Conservation (phyloP, 2,888 invertebrate species). For the Helicoverpa assulta region DNA sequence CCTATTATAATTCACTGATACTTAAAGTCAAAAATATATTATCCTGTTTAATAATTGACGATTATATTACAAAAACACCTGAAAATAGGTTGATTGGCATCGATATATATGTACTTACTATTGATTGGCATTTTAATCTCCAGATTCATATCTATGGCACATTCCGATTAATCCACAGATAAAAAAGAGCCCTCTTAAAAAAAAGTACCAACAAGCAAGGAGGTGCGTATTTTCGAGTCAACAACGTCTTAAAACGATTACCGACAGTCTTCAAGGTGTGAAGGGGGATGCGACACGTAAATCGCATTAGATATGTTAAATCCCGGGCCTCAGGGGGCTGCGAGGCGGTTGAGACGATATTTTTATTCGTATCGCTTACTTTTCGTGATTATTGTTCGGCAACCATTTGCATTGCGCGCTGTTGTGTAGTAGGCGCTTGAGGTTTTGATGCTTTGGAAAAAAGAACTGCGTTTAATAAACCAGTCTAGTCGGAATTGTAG, state of each 20-base stretch:
- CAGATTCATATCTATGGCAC: constrained; percentile 13
- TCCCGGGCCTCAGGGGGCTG: constrained; percentile 78
- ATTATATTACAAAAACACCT: not conserved
- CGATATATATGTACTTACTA: no score
- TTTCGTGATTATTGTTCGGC: constrained; percentile 87
- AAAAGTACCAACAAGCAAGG: constrained; percentile 67
- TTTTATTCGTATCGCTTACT: constrained; percentile 90
- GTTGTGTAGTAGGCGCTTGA: constrained; percentile 40
- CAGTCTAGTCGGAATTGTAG: no score
- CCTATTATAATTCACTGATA: not conserved
- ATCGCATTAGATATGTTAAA: constrained; percentile 90
- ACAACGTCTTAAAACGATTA: constrained; percentile 89
- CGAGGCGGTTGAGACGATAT: constrained; percentile 80
- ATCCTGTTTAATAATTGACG: not conserved
- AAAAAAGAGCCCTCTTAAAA: constrained; percentile 65
- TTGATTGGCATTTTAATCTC: no score
- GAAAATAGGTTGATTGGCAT: no score
- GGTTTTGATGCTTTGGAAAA: constrained; percentile 66
- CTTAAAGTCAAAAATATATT: not conserved
- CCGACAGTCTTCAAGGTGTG: constrained; percentile 78
- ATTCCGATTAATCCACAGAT: constrained; percentile 60
- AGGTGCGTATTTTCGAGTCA: constrained; percentile 74
- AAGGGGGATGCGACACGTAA: constrained; percentile 85
- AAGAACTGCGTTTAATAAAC: not conserved
- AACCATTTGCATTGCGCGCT: constrained; percentile 84